Evolutionary conservation across 53 echinoderm and acorn worm genomes (phyloP).

Genomic region (Arbacia lixula): DNA sequence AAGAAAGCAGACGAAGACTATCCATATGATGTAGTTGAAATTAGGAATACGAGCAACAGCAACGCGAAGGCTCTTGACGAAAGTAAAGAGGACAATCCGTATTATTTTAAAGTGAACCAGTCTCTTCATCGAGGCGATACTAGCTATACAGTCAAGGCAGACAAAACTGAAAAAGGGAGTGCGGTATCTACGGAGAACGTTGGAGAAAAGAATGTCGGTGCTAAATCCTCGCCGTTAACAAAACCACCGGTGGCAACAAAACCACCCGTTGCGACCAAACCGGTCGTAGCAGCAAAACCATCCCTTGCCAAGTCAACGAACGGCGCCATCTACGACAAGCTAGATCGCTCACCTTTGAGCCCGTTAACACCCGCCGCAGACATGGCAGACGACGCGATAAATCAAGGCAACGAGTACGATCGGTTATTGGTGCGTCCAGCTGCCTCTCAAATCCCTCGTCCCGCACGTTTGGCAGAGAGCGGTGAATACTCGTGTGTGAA

Average conservation of each 20-base stretch:
- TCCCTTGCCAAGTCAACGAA: neutral
- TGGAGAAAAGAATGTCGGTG: neutral
- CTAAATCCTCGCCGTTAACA: too few species aligned
- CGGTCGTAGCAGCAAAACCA: neutral
- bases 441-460: too few species aligned
- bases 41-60: neutral
- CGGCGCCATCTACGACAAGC: neutral
- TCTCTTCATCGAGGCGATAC: neutral
- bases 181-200: neutral
- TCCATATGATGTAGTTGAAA: constrained; percentile 9
- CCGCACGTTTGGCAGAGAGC: too few species aligned
- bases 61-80: neutral
- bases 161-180: too few species aligned
- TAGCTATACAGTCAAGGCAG: neutral
- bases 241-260: neutral
- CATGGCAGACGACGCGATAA: too few species aligned
- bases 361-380: too few species aligned
- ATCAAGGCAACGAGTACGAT: constrained; percentile 24
- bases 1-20: neutral
- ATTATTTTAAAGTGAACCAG: constrained; percentile 4
- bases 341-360: neutral
- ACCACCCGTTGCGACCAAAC: neutral
- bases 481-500: constrained; percentile 8
- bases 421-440: neutral
- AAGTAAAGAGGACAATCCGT: neutral